Evolutionary conservation across 37 sponge, comb jelly and placozoan genomes (phyloP).

Genomic region (Bolinopsis microptera): DNA sequence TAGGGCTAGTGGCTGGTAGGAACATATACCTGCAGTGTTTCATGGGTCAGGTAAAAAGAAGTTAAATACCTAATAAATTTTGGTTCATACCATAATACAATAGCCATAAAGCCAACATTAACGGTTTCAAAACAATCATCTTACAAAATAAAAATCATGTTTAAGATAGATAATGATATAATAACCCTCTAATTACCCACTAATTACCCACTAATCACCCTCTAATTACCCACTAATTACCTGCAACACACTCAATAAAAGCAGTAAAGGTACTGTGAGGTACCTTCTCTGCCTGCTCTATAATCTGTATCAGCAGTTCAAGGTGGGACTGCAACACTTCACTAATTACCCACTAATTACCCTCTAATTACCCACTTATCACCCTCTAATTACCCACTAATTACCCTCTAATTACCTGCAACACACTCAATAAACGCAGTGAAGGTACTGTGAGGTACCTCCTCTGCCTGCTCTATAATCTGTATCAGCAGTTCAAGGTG

Average conservation of each 20-base stretch:
- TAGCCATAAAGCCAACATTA: no score
- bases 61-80: no score
- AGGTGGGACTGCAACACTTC: not conserved
- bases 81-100: no score
- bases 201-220: no score
- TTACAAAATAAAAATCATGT: no score
- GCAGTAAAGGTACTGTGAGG: not conserved
- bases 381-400: not conserved
- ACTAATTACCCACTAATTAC: no score
- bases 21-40: slow-evolving; percentile 29
- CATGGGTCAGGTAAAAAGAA: no score
- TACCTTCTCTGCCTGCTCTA: not conserved
- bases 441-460: not conserved
- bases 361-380: no score
- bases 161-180: no score
- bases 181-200: no score
- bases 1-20: not conserved
- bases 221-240: no score
- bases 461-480: not conserved
- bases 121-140: no score
- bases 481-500: not conserved
- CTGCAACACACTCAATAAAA: slow-evolving; percentile 20
- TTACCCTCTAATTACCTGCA: not conserved
- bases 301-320: not conserved
- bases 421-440: slow-evolving; percentile 9